Evolutionary conservation across 2,797 vertebrate species (phyloP).

Genomic region (Falco novaeseelandiae): DNA sequence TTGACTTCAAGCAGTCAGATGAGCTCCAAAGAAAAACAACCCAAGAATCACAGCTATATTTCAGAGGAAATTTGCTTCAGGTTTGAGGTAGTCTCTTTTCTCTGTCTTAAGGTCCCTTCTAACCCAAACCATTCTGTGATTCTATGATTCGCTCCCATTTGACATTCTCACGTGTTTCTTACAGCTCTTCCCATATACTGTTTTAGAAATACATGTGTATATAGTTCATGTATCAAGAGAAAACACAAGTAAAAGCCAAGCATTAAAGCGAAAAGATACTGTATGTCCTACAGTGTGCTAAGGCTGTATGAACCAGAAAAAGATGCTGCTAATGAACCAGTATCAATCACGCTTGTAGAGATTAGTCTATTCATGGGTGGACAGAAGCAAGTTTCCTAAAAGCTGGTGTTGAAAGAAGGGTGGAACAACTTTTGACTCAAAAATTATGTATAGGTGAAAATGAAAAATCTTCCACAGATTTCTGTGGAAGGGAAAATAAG

Average conservation of each 20-base stretch:
- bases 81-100: not conserved
- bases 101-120: not conserved
- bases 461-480: not conserved
- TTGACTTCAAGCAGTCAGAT: slow-evolving; percentile 17
- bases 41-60: not conserved
- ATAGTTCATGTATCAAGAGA: not conserved
- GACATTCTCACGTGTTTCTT: not conserved
- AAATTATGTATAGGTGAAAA: not conserved
- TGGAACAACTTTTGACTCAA: not conserved
- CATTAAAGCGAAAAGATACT: not conserved
- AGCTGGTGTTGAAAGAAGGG: not conserved
- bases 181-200: not conserved
- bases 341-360: not conserved
- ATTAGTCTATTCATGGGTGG: not conserved
- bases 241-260: not conserved
- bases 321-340: not conserved
- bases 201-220: not conserved
- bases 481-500: not conserved
- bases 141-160: not conserved
- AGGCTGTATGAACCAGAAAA: not conserved
- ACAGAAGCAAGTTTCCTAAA: not conserved
- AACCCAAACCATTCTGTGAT: too few species aligned
- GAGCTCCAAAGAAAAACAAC: slow-evolving; percentile 31
- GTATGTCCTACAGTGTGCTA: not conserved
- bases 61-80: slow-evolving; percentile 6